Conservation (phyloP, 92 coral and sea anemone species). For the Porites cylindrica region DNA sequence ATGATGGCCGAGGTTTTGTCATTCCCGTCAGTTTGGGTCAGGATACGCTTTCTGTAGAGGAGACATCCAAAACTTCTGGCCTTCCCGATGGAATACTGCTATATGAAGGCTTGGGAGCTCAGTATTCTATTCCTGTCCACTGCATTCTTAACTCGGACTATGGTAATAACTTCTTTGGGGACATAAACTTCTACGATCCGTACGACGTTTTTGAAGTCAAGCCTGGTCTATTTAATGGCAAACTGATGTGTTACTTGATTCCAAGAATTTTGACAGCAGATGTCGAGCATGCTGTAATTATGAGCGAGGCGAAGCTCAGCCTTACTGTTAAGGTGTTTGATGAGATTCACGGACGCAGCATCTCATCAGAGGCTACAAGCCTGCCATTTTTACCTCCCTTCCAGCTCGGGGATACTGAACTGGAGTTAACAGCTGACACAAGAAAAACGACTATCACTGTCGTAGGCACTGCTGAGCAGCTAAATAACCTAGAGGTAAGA, state of each 20-base stretch:
- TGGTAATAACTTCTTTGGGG: constrained; percentile 54
- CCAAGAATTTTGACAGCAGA: constrained; percentile 61
- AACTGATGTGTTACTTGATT: constrained; percentile 83
- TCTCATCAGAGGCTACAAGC: constrained; percentile 66
- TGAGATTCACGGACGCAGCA: constrained; percentile 76
- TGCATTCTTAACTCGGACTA: constrained; percentile 70
- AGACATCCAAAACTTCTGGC: constrained; percentile 41
- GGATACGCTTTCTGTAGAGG: constrained; percentile 55
- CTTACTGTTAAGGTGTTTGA: constrained; percentile 83
- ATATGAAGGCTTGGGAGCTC: constrained; percentile 72
- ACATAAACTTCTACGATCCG: constrained; percentile 65
- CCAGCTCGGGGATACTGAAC: constrained; percentile 64
- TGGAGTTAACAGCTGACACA: constrained; percentile 71
- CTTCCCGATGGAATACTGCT: constrained; percentile 64
- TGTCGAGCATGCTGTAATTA: constrained; percentile 52
- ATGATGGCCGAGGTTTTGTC: constrained; percentile 71
- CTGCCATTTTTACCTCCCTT: constrained; percentile 90
- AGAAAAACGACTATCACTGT: constrained; percentile 69
- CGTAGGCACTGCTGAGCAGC: constrained; percentile 74
- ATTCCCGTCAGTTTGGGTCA: constrained; percentile 80
- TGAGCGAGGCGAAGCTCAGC: constrained; percentile 56
- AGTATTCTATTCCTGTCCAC: constrained; percentile 53
- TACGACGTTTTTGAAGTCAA: constrained; percentile 80
- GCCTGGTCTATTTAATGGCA: constrained; percentile 76
- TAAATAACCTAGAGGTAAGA: constrained; percentile 73